A percentile compares a stretch with the other conserved stretches of the same genome.
phyloP scores from a whole-genome alignment of 2,113 vertebrate species.

The Oreochromis niloticus region DNA sequence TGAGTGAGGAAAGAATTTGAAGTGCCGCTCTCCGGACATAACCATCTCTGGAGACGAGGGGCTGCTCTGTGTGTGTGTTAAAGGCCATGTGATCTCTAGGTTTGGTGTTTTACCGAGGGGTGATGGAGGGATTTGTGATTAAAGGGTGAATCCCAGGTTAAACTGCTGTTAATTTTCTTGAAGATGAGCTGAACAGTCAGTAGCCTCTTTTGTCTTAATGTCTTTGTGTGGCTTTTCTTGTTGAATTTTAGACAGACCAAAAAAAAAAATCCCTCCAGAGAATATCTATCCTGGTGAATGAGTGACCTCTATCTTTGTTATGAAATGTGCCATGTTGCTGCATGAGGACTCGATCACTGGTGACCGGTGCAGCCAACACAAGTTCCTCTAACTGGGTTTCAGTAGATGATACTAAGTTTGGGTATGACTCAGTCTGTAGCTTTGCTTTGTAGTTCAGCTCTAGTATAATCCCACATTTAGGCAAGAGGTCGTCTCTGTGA shows the following conservation, averaged over 20 bases:
- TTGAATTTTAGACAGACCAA: neutral
- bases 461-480: conserved; percentile 35
- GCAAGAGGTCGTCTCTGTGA: conserved; percentile 7
- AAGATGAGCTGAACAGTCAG: neutral
- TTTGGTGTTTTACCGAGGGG: conserved; percentile 1
- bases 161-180: neutral
- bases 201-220: neutral
- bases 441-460: conserved; percentile 49
- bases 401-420: conserved; percentile 70
- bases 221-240: neutral
- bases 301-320: conserved; percentile 31
- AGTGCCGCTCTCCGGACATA: conserved; percentile 37
- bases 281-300: neutral
- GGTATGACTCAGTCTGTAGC: conserved; percentile 65
- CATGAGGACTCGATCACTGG: conserved; percentile 18
- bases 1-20: conserved; percentile 54
- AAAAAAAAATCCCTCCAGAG: neutral
- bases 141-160: neutral
- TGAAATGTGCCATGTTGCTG: conserved; percentile 32
- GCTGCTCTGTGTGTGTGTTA: neutral
- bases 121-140: conserved; percentile 10
- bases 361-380: conserved; percentile 30
- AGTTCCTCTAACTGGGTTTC: conserved; percentile 61
- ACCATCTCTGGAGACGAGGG: conserved; percentile 54
- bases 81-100: conserved; percentile 16